phyloP scores from a whole-genome alignment of 1,140 invertebrate genomes.

The Scylla paramamosain region DNA sequence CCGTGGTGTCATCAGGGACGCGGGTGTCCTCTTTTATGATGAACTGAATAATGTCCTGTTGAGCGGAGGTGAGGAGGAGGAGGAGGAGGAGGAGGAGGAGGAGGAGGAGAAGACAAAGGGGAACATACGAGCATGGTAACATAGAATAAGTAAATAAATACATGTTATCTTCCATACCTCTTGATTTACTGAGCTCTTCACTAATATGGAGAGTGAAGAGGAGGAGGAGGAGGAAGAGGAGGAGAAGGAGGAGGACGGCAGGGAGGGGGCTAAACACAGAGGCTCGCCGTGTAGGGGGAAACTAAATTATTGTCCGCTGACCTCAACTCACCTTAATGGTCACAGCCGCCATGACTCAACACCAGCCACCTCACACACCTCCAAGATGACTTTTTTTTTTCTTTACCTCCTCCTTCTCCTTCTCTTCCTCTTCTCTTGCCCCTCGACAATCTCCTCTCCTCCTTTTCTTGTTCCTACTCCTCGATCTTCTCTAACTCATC shows the following conservation, averaged over 20 bases:
- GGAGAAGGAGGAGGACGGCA: conserved; percentile 30
- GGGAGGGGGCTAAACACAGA: conserved; percentile 27
- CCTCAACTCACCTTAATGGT: conserved; percentile 11
- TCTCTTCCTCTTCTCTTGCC: too few species aligned
- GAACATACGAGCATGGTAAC: background rate
- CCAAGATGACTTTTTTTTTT: background rate
- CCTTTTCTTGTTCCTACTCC: background rate
- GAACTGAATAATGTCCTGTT: background rate
- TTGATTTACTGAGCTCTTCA: too few species aligned
- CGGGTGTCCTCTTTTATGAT: background rate
- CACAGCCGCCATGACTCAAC: conserved; percentile 33
- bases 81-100: conserved; percentile 30
- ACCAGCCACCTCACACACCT: background rate
- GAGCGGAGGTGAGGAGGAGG: background rate
- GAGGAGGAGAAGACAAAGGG: background rate
- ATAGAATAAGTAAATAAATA: too few species aligned
- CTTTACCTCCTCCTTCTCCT: background rate
- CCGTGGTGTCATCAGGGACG: background rate
- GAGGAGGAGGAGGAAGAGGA: background rate
- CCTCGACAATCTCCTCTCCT: background rate
- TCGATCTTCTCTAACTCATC: background rate
- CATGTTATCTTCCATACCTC: too few species aligned
- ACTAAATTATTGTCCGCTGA: conserved; percentile 49
- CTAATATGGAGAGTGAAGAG: too few species aligned
- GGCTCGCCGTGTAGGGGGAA: conserved; percentile 30